Evolutionary conservation across 2,113 vertebrate genomes (phyloP).

Genomic region (Istiophorus platypterus): DNA sequence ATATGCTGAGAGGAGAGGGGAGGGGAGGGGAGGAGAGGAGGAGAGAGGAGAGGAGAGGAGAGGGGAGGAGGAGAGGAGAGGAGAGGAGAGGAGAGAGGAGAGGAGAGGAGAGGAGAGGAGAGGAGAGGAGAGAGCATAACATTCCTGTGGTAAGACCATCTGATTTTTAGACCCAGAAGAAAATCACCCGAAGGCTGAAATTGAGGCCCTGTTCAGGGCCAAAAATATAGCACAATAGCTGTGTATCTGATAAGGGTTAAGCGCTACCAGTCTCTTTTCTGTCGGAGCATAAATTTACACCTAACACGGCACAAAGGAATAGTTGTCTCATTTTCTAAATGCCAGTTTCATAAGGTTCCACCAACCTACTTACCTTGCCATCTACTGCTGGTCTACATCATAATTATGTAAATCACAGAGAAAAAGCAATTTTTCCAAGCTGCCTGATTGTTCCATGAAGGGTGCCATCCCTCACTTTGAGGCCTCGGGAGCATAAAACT

Average conservation of each 20-base stretch:
- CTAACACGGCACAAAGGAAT: neutral
- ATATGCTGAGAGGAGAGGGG: slow-evolving; percentile 27
- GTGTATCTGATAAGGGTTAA: slow-evolving; percentile 28
- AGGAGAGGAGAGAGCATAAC: neutral
- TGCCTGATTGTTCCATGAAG: slow-evolving; percentile 51
- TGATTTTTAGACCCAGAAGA: slow-evolving; percentile 6
- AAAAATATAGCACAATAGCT: slow-evolving; percentile 9
- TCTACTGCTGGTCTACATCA: slow-evolving; percentile 17
- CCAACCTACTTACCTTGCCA: slow-evolving; percentile 17
- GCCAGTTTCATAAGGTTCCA: slow-evolving; percentile 19
- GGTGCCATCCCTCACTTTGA: slow-evolving; percentile 47
- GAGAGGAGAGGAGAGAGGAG: neutral
- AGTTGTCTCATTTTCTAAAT: slow-evolving; percentile 50
- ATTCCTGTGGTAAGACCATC: neutral
- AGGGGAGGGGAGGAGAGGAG: neutral
- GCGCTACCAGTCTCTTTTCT: neutral
- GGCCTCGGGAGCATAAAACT: slow-evolving; percentile 45
- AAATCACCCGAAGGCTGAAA: slow-evolving; percentile 15
- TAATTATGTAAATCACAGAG: slow-evolving; percentile 56
- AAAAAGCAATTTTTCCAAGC: slow-evolving; percentile 12
- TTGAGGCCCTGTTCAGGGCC: slow-evolving; percentile 20
- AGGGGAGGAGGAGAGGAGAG: neutral
- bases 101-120: neutral
- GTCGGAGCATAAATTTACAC: neutral
- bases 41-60: neutral